Evolutionary conservation across 2,888 invertebrate genomes (phyloP).

Genomic region (Copidosoma aretas): DNA sequence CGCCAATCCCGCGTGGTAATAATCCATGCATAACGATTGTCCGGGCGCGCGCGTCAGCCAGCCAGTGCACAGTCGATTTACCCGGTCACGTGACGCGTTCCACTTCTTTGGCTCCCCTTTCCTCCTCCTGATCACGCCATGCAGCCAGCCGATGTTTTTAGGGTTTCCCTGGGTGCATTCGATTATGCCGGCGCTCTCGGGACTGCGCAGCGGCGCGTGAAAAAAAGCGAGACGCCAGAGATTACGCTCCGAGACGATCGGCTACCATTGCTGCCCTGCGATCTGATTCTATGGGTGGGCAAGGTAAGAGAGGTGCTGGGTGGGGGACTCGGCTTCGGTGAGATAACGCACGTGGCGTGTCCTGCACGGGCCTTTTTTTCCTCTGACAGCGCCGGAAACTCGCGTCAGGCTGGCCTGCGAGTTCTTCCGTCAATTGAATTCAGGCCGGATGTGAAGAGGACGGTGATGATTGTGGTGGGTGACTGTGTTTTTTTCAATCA

Average conservation of each 20-base stretch:
- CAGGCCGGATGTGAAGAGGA: neutral
- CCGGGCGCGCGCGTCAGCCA: too few species aligned
- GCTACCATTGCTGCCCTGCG: neutral
- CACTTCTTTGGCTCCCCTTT: slow-evolving; percentile 8
- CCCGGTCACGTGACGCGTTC: slow-evolving; percentile 18
- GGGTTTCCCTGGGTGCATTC: neutral
- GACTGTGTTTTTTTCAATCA: too few species aligned
- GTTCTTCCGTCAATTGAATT: slow-evolving; percentile 15
- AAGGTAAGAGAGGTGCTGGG: neutral
- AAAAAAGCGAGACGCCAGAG: slow-evolving; percentile 14
- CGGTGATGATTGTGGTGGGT: too few species aligned
- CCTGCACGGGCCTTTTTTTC: neutral
- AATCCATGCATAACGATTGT: neutral
- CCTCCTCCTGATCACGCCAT: neutral
- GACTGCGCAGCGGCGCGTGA: slow-evolving; percentile 23
- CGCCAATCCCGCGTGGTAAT: slow-evolving; percentile 1
- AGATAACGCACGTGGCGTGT: slow-evolving; percentile 6
- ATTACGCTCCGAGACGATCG: slow-evolving; percentile 14
- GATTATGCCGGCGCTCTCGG: neutral
- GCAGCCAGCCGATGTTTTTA: neutral
- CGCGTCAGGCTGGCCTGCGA: neutral
- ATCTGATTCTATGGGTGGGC: neutral
- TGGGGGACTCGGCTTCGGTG: neutral
- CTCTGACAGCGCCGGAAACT: neutral
- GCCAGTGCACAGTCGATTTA: neutral